Evolutionary conservation across 2,797 vertebrate species (phyloP).

Genomic region (Otolemur crassicaudatus): DNA sequence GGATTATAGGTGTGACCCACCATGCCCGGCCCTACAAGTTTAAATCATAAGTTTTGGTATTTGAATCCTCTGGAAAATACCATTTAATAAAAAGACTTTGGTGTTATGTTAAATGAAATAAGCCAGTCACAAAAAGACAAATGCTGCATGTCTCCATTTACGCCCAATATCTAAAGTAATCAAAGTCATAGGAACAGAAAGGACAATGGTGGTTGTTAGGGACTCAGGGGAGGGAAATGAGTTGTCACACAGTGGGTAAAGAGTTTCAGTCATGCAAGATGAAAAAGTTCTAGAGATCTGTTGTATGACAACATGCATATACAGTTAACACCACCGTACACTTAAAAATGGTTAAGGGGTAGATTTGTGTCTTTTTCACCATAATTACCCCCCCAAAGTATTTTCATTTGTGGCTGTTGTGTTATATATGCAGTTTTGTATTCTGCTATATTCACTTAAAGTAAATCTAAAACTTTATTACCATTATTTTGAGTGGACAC

Average conservation of each 20-base stretch:
- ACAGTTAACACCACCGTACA: neutral
- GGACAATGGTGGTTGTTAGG: neutral
- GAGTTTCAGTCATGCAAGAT: neutral
- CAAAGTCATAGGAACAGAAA: neutral
- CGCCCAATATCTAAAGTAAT: neutral
- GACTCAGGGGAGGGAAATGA: neutral
- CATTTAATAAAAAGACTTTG: neutral
- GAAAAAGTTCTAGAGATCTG: neutral
- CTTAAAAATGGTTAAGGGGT: neutral
- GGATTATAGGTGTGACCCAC: no score
- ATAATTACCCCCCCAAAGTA: neutral
- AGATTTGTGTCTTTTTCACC: neutral
- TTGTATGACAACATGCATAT: no score
- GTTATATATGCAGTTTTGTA: neutral
- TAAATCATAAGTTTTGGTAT: neutral
- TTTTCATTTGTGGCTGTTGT: neutral
- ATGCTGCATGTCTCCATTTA: neutral
- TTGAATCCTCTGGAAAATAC: neutral
- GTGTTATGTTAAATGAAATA: neutral
- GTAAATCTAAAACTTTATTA: neutral
- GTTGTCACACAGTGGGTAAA: neutral
- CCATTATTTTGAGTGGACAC: neutral
- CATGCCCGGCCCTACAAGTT: neutral
- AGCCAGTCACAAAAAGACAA: neutral
- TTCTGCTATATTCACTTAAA: neutral